Percentiles rank a stretch among this genome's conserved stretches.
These are phyloP conservation scores for Chiloscyllium punctatum DNA, from an alignment of 2,797 vertebrate species.

Conservation along the genomic window DNA sequence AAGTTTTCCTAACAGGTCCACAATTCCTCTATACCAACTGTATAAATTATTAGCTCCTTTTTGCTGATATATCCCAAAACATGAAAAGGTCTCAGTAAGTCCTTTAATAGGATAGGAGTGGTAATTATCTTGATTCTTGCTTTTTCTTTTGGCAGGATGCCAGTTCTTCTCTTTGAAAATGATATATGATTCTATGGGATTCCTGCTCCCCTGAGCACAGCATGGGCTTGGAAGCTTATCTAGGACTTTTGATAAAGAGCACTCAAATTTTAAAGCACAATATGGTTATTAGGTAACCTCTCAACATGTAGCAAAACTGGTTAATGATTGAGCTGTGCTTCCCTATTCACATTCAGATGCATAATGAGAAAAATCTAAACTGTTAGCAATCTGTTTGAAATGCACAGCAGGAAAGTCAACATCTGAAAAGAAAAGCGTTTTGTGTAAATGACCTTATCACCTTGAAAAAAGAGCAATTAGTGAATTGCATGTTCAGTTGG, in stretches of 20 bases:
- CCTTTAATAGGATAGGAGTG: not conserved
- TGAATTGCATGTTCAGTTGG: not conserved
- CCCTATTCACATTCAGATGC: not conserved
- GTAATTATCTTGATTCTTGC: not conserved
- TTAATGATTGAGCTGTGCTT: not conserved
- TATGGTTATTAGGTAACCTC: not conserved
- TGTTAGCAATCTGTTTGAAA: not conserved
- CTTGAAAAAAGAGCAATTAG: not conserved
- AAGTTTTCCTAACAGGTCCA: not conserved
- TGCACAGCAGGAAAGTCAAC: not conserved
- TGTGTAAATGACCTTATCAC: not conserved
- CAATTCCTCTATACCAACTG: not conserved
- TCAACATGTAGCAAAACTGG: not conserved
- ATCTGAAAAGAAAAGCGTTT: not conserved
- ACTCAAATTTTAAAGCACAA: not conserved
- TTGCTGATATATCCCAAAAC: not conserved
- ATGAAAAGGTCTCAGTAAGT: not conserved
- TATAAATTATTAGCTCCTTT: not conserved
- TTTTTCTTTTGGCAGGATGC: not conserved
- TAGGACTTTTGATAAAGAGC: not conserved
- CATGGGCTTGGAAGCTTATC: not conserved
- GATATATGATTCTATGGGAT: not conserved
- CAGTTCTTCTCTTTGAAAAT: conserved; percentile 24
- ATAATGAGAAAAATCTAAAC: not conserved
- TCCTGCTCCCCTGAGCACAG: not conserved